Evolutionary conservation across 2,888 invertebrate genomes (phyloP).

Genomic region (Thalpophila matura): DNA sequence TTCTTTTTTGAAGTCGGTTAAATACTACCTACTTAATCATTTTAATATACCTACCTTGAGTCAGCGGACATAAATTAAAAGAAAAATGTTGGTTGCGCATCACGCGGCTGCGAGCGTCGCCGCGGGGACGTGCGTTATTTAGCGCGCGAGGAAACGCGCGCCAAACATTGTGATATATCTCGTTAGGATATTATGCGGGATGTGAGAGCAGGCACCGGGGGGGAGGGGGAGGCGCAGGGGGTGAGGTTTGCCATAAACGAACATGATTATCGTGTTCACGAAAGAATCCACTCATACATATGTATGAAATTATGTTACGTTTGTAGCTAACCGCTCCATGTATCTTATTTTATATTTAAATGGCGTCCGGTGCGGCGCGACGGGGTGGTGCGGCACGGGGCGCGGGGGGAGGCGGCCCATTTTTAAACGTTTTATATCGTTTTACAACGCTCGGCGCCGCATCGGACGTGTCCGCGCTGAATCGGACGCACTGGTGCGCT

Average conservation of each 20-base stretch:
- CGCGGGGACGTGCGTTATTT: constrained; percentile 2
- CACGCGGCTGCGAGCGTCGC: neutral
- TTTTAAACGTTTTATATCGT: constrained; percentile 42
- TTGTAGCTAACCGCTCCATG: constrained; percentile 37
- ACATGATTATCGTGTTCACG: constrained; percentile 57
- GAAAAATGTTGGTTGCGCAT: neutral
- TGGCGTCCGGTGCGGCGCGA: constrained; percentile 23
- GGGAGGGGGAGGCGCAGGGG: neutral
- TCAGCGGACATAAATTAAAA: constrained; percentile 7
- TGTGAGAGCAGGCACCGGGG: constrained; percentile 6
- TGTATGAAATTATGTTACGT: constrained; percentile 63
- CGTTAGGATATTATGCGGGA: constrained; percentile 35
- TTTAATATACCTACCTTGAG: neutral
- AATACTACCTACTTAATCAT: no score
- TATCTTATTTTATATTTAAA: constrained; percentile 62
- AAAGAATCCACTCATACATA: constrained; percentile 66
- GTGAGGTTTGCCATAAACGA: constrained; percentile 35
- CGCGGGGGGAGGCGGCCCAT: neutral
- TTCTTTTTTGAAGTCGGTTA: no score
- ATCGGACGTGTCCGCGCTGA: neutral
- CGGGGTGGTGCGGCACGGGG: neutral
- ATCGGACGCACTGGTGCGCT: constrained; percentile 19
- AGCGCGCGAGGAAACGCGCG: neutral
- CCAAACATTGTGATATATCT: constrained; percentile 26
- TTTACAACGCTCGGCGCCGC: neutral